Percentiles rank a stretch among this genome's conserved stretches.
Conservation (phyloP, 2,113 vertebrate genomes). For the Ictalurus punctatus region DNA sequence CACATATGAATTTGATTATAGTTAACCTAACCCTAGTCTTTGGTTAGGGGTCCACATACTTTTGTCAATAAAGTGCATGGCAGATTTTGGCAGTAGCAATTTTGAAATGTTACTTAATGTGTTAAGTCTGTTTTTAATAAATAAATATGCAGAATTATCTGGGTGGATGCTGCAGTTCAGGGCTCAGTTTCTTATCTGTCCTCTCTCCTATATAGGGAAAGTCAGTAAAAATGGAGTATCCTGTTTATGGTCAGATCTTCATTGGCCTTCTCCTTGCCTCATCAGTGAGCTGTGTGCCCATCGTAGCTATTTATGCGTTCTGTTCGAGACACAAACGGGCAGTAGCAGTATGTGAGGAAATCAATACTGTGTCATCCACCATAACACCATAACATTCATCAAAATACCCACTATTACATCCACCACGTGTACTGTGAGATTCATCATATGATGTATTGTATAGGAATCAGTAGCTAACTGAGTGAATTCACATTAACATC, state of each 20-base stretch:
- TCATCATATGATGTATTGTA: neutral
- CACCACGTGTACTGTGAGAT: neutral
- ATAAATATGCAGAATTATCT: neutral
- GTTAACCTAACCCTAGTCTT: no score
- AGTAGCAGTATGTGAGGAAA: neutral
- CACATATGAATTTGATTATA: neutral
- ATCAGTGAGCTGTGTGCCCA: constrained; percentile 81
- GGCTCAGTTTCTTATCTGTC: neutral
- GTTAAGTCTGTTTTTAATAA: neutral
- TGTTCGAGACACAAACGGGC: constrained; percentile 56
- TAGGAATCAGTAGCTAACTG: neutral
- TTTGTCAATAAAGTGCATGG: neutral
- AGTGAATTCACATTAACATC: neutral
- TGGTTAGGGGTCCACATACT: neutral
- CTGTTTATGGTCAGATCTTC: constrained; percentile 72
- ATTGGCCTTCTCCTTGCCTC: constrained; percentile 82
- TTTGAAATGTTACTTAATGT: neutral
- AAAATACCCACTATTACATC: neutral
- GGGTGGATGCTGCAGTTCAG: neutral
- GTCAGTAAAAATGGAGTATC: constrained; percentile 81
- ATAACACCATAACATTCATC: neutral
- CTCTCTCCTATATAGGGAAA: constrained; percentile 75
- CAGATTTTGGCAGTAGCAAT: neutral
- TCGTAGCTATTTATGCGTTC: constrained; percentile 75
- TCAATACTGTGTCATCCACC: neutral